Percentiles rank a stretch among this genome's conserved stretches.
These are phyloP conservation scores for Leptosomus discolor DNA, from an alignment of 2,113 vertebrate genomes.

Conservation along the genomic window DNA sequence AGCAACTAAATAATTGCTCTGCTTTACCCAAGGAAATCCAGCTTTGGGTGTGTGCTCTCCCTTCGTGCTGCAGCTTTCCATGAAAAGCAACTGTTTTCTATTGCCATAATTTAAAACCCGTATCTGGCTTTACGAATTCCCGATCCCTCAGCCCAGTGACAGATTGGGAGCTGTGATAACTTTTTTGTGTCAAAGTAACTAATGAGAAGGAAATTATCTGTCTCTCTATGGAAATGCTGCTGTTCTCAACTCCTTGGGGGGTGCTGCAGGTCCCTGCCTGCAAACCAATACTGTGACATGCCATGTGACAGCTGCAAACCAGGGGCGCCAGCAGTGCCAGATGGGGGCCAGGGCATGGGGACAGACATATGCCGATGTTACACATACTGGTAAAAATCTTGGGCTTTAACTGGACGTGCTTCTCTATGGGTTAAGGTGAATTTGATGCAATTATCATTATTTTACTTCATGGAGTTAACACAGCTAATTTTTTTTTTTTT, in stretches of 20 bases:
- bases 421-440: background rate
- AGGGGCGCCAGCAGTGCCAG: background rate
- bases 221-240: background rate
- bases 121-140: background rate
- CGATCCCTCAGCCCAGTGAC: background rate
- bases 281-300: fast-evolving
- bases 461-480: background rate
- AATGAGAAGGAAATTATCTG: background rate
- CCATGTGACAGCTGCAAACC: fast-evolving
- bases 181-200: conserved; percentile 27
- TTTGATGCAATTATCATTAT: background rate
- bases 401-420: background rate
- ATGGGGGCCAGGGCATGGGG: background rate
- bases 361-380: background rate
- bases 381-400: background rate
- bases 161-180: background rate
- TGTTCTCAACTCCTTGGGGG: background rate
- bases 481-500: background rate
- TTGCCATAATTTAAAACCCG: background rate
- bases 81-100: background rate
- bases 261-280: background rate
- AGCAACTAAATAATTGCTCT: background rate
- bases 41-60: fast-evolving
- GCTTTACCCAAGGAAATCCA: background rate
- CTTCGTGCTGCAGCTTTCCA: background rate